phyloP scores from a whole-genome alignment of 2,888 invertebrate genomes.

The Neoscelio sp. region DNA sequence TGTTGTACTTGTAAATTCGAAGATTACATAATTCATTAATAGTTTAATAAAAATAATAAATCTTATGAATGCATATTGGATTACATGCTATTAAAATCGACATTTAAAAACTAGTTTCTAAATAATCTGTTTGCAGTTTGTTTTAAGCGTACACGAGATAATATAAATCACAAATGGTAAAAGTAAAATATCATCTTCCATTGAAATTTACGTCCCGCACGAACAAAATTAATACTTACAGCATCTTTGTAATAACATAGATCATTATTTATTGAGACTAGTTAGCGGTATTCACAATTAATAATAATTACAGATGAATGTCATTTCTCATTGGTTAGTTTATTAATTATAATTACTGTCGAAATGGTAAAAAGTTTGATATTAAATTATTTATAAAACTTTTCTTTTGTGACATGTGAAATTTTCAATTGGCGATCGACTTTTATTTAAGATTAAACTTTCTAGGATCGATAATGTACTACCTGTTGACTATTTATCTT shows the following conservation, averaged over 20 bases:
- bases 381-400: background rate
- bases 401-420: background rate
- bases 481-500: slow-evolving; percentile 21
- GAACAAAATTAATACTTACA: slow-evolving; percentile 2
- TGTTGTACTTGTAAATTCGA: too few relatives aligned
- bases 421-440: background rate
- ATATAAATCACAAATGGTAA: too few relatives aligned
- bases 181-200: slow-evolving; percentile 3
- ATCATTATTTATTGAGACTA: slow-evolving; percentile 11
- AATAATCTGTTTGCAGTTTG: too few relatives aligned
- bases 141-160: too few relatives aligned
- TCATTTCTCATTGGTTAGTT: background rate
- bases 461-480: slow-evolving; percentile 16
- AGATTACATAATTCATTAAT: too few relatives aligned
- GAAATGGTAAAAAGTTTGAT: background rate
- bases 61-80: background rate
- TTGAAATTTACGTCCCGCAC: background rate
- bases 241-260: background rate
- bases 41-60: too few relatives aligned
- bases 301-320: background rate
- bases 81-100: slow-evolving; percentile 6
- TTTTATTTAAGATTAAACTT: slow-evolving; percentile 15
- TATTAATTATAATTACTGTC: too few relatives aligned
- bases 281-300: background rate
- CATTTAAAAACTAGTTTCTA: too few relatives aligned